Conservation (phyloP, 2,888 invertebrate species). For the Smittia sp. region DNA sequence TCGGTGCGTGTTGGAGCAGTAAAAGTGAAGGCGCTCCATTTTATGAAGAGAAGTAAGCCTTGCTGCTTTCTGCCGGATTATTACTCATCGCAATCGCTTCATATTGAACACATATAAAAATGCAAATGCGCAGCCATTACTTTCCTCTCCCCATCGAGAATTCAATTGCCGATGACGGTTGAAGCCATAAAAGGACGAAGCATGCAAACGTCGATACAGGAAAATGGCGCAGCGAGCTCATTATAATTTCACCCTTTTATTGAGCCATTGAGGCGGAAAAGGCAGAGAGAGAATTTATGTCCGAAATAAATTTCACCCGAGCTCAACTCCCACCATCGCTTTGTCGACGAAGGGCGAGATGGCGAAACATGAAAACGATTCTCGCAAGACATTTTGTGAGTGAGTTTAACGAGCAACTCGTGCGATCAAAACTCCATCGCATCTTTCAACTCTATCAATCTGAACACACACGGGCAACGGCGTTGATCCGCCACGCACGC, state of each 20-base stretch:
- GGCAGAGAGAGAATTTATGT: not conserved
- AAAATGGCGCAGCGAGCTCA: not conserved
- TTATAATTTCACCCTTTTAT: slow-evolving; percentile 9
- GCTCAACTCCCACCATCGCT: not conserved
- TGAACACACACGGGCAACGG: not conserved
- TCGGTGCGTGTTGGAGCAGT: not conserved
- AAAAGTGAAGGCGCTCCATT: not conserved
- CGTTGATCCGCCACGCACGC: slow-evolving; percentile 1
- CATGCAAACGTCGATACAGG: not conserved
- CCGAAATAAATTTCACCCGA: not conserved
- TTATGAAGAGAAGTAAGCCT: not conserved
- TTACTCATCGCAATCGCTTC: not conserved
- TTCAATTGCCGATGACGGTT: slow-evolving; percentile 4
- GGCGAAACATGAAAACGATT: not conserved
- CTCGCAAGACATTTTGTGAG: not conserved
- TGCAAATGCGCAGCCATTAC: not conserved
- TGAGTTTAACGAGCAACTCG: not conserved
- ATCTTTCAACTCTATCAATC: too few species aligned
- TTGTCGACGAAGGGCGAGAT: not conserved
- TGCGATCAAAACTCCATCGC: too few species aligned
- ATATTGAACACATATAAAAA: not conserved
- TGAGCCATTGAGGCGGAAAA: not conserved
- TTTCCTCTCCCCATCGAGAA: not conserved
- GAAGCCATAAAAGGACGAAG: not conserved
- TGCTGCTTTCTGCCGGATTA: not conserved